phyloP scores from a whole-genome alignment of 1,140 invertebrate species.

The Ridgeia piscesae region DNA sequence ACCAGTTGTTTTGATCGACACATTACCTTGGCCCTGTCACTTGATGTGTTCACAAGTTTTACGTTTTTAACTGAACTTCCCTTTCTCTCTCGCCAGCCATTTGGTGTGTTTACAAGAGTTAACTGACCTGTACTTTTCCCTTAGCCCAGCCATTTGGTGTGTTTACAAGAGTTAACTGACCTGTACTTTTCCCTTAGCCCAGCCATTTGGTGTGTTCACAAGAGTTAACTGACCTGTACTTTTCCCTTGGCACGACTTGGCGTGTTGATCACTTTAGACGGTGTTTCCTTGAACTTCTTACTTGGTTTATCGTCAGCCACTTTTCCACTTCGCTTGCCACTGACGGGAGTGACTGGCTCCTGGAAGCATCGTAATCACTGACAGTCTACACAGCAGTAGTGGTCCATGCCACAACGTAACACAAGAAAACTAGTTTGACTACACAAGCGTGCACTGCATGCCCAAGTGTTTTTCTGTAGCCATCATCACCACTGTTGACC shows the following conservation, averaged over 20 bases:
- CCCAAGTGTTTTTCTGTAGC: neutral
- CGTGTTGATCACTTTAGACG: slow-evolving; percentile 39
- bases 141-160: too few relatives aligned
- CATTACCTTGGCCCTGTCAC: too few relatives aligned
- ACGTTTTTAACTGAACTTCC: too few relatives aligned
- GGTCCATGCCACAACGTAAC: neutral
- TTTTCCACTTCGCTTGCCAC: slow-evolving; percentile 45
- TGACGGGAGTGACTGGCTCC: neutral
- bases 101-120: too few relatives aligned
- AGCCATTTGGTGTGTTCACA: neutral
- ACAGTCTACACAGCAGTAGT: neutral
- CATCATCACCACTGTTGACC: neutral
- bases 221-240: slow-evolving; percentile 20
- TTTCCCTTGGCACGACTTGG: slow-evolving; percentile 23
- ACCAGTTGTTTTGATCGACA: too few relatives aligned
- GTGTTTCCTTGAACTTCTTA: slow-evolving; percentile 55
- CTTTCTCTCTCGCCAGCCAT: too few relatives aligned
- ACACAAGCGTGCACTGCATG: neutral
- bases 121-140: too few relatives aligned
- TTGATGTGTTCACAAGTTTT: too few relatives aligned
- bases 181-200: neutral
- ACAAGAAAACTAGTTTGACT: neutral
- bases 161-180: slow-evolving; percentile 2
- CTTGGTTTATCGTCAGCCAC: slow-evolving; percentile 47
- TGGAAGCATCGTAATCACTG: neutral